Evolutionary conservation across 2,888 invertebrate genomes (phyloP).

Genomic region (Dasysyrphus tricinctus): DNA sequence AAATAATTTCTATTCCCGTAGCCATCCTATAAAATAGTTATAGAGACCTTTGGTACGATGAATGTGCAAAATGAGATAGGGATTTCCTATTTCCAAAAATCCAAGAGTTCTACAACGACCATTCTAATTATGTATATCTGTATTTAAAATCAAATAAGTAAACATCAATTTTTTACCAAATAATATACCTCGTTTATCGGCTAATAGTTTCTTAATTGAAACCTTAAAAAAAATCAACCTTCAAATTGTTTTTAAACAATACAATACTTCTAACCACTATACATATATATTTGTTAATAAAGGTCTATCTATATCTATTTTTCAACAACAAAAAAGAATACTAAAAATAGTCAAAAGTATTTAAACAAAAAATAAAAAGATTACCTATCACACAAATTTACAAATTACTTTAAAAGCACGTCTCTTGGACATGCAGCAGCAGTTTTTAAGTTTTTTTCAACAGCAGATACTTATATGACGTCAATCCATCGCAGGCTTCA

Average conservation of each 20-base stretch:
- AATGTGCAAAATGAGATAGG: no score
- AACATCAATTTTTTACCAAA: neutral
- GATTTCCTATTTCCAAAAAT: no score
- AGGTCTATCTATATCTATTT: neutral
- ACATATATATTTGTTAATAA: neutral
- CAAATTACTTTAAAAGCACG: slow-evolving; percentile 73
- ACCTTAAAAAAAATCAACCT: slow-evolving; percentile 73
- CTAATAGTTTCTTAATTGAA: slow-evolving; percentile 60
- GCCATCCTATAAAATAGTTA: no score
- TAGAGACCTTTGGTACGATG: no score
- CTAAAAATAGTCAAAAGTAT: slow-evolving; percentile 16
- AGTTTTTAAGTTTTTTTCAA: slow-evolving; percentile 56
- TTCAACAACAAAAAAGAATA: slow-evolving; percentile 25
- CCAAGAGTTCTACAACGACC: no score
- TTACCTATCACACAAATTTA: slow-evolving; percentile 54
- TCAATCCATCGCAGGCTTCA: slow-evolving; percentile 62
- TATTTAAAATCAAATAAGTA: neutral
- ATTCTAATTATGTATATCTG: neutral
- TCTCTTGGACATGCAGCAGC: slow-evolving; percentile 71
- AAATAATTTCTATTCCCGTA: no score
- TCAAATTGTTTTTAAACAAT: slow-evolving; percentile 67
- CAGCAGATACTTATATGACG: slow-evolving; percentile 53
- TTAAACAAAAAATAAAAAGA: slow-evolving; percentile 37
- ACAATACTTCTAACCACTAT: slow-evolving; percentile 48
- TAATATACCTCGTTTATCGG: slow-evolving; percentile 1